Evolutionary conservation across 2,888 invertebrate genomes (phyloP).

Genomic region (Oegoconia quadripuncta): DNA sequence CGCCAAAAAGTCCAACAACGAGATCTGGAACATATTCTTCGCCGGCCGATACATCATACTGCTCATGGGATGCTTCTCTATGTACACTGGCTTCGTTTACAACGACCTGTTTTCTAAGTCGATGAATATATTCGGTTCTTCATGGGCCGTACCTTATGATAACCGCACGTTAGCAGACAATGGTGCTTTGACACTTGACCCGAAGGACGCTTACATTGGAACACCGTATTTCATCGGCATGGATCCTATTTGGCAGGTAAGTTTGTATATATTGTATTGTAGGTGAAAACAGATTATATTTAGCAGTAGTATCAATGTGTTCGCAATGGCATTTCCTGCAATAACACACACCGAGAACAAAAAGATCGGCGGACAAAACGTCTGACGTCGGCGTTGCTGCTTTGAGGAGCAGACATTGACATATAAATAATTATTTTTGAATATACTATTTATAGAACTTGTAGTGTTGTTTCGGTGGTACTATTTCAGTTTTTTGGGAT

Average conservation of each 20-base stretch:
- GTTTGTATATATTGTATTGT: constrained; percentile 10
- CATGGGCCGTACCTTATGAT: constrained; percentile 85
- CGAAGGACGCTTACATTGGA: constrained; percentile 75
- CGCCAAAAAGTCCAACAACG: constrained; percentile 84
- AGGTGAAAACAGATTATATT: not conserved
- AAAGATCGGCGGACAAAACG: no score
- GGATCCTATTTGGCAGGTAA: constrained; percentile 87
- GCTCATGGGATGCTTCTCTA: constrained; percentile 98
- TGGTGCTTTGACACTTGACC: constrained; percentile 81
- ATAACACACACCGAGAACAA: no score
- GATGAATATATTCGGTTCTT: constrained; percentile 94
- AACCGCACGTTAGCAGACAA: constrained; percentile 66
- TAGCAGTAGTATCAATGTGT: no score
- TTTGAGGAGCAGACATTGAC: no score
- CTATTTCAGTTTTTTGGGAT: no score
- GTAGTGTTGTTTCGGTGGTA: no score
- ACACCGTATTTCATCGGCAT: constrained; percentile 94
- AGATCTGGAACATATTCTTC: constrained; percentile 99
- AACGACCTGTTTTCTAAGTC: constrained; percentile 99
- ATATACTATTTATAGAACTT: no score
- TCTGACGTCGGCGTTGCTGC: no score
- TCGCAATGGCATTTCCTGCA: no score
- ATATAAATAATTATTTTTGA: no score
- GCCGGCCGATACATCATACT: constrained; percentile 98
- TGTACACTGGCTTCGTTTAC: constrained; percentile 98